phyloP scores from a whole-genome alignment of 2,113 vertebrate genomes.

The Cyprichromis sp. region DNA sequence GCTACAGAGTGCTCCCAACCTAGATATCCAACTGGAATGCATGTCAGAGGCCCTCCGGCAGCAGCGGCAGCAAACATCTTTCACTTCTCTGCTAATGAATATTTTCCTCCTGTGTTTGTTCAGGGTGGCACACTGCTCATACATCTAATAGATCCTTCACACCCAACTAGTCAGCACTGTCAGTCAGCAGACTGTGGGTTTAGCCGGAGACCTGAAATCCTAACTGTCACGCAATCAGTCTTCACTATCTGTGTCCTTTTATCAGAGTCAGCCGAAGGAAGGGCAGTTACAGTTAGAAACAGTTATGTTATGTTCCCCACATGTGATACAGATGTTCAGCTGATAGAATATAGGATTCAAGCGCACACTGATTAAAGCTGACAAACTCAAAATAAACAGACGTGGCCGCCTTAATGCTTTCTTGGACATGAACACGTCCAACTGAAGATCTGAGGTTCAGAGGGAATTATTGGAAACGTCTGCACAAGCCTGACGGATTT shows the following conservation, averaged over 20 bases:
- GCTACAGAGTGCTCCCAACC: not conserved
- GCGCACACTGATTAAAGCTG: not conserved
- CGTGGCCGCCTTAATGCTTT: not conserved
- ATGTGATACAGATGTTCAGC: not conserved
- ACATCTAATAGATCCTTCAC: conserved; percentile 9
- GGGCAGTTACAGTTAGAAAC: not conserved
- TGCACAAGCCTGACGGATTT: not conserved
- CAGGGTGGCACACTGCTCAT: conserved; percentile 5
- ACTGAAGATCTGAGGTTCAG: not conserved
- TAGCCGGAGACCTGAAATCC: not conserved
- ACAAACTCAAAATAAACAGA: not conserved
- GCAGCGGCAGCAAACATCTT: not conserved
- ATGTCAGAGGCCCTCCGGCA: not conserved
- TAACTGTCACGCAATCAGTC: not conserved
- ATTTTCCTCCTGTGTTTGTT: conserved; percentile 33
- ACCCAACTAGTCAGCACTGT: not conserved
- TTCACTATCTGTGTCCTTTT: not conserved
- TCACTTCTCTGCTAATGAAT: conserved; percentile 55
- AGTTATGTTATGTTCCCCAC: not conserved
- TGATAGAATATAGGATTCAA: not conserved
- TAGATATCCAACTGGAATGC: not conserved
- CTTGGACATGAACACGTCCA: not conserved
- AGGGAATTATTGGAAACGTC: not conserved
- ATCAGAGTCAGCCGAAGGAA: not conserved
- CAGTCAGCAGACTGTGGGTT: not conserved